Conservation (phyloP, 1,140 invertebrate genomes). For the Drosophila kepulauana region DNA sequence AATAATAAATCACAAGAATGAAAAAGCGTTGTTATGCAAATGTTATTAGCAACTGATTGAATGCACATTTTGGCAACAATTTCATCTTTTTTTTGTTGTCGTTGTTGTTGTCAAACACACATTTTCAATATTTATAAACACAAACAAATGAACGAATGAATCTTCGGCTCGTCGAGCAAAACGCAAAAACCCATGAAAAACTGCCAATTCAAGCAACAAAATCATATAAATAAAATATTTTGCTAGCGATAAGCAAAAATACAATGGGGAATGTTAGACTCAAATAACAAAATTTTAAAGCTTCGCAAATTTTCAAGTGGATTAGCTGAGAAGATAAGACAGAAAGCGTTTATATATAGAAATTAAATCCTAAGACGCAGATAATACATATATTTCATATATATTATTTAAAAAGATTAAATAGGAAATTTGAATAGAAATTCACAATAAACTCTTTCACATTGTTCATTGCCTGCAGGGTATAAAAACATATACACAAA, state of each 20-base stretch:
- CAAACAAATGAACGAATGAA: constrained; percentile 53
- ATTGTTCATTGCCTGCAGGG: neutral
- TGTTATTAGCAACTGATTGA: constrained; percentile 62
- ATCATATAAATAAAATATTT: constrained; percentile 49
- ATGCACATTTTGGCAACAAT: constrained; percentile 53
- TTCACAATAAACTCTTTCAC: neutral
- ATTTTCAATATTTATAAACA: constrained; percentile 42
- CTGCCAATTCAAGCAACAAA: constrained; percentile 32
- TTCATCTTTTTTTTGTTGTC: constrained; percentile 25
- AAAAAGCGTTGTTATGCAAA: constrained; percentile 36
- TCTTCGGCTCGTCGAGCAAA: constrained; percentile 41
- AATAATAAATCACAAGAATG: constrained; percentile 22
- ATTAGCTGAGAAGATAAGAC: neutral
- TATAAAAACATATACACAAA: constrained; percentile 47
- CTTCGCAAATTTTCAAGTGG: neutral
- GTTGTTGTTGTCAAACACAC: neutral
- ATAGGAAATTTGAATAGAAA: too few species aligned
- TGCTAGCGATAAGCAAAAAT: constrained; percentile 17
- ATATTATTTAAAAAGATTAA: neutral
- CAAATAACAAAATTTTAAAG: neutral
- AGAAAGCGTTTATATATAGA: too few species aligned
- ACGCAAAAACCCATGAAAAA: constrained; percentile 32
- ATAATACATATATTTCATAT: too few species aligned
- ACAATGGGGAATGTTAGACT: neutral
- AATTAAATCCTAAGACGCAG: too few species aligned